phyloP scores from a whole-genome alignment of 1,140 invertebrate genomes.

The Hermatobates lingyangjiaoensis region DNA sequence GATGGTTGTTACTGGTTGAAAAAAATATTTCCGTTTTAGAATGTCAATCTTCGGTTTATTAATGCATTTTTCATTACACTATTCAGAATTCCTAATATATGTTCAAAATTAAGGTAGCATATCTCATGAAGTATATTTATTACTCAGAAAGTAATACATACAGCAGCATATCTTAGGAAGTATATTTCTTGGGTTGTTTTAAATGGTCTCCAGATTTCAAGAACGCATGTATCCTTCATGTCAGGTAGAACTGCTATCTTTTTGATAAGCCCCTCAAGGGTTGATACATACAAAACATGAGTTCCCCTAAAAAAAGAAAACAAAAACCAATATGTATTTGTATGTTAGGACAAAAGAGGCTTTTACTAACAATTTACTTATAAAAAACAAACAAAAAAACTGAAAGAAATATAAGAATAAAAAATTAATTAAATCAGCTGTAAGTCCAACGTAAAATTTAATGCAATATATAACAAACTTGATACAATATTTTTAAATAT shows the following conservation, averaged over 20 bases:
- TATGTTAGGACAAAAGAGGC: background rate
- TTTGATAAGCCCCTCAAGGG: conserved; percentile 48
- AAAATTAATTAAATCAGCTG: background rate
- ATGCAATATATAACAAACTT: no score
- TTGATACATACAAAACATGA: conserved; percentile 62
- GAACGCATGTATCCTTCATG: conserved; percentile 51
- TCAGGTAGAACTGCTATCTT: conserved; percentile 58
- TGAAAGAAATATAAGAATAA: background rate
- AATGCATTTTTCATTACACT: no score
- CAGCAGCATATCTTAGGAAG: conserved; percentile 7
- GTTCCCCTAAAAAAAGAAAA: conserved; percentile 25
- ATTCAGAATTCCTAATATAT: no score
- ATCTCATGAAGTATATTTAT: no score
- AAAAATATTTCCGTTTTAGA: no score
- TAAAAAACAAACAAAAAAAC: background rate
- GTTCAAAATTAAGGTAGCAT: no score
- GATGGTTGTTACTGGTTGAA: no score
- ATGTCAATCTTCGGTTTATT: no score
- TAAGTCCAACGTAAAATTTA: background rate
- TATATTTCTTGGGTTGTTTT: conserved; percentile 18
- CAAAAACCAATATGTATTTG: background rate
- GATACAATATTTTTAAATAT: no score
- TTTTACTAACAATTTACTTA: background rate
- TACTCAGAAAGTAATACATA: conserved; percentile 2
- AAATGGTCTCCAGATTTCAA: conserved; percentile 65